Evolutionary conservation across 2,797 vertebrate genomes (phyloP).

Genomic region (Enteromius fasciolatus): DNA sequence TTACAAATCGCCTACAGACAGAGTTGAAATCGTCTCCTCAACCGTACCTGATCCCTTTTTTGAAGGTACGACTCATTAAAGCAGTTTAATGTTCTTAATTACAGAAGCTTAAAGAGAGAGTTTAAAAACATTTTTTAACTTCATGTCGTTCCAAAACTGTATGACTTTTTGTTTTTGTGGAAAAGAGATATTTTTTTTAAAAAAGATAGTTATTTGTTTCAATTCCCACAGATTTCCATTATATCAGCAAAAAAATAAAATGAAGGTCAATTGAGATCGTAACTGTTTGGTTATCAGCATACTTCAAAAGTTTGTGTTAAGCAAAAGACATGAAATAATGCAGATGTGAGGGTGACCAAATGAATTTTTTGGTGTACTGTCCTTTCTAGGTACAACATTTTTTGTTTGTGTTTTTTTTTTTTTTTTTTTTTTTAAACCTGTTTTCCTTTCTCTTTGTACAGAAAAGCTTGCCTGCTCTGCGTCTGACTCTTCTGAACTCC

Average conservation of each 20-base stretch:
- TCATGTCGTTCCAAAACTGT: not conserved
- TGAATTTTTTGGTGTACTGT: not conserved
- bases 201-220: not conserved
- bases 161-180: not conserved
- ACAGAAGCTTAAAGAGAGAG: not conserved
- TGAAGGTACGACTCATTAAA: slow-evolving; percentile 74
- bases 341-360: not conserved
- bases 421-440: not conserved
- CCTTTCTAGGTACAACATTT: not conserved
- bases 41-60: slow-evolving; percentile 90
- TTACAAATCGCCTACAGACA: slow-evolving; percentile 85
- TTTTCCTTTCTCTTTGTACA: slow-evolving; percentile 60
- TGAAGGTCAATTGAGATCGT: not conserved
- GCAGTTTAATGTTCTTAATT: not conserved
- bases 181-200: not conserved
- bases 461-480: slow-evolving; percentile 88
- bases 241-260: not conserved
- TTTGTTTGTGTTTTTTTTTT: not conserved
- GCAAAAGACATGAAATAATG: not conserved
- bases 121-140: not conserved
- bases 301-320: not conserved
- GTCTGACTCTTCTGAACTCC: slow-evolving; percentile 83
- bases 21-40: slow-evolving; percentile 90
- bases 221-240: not conserved
- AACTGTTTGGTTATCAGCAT: not conserved